These are phyloP conservation scores for Pectinophora gossypiella DNA, from an alignment of 1,140 invertebrate genomes.

Conservation along the genomic window DNA sequence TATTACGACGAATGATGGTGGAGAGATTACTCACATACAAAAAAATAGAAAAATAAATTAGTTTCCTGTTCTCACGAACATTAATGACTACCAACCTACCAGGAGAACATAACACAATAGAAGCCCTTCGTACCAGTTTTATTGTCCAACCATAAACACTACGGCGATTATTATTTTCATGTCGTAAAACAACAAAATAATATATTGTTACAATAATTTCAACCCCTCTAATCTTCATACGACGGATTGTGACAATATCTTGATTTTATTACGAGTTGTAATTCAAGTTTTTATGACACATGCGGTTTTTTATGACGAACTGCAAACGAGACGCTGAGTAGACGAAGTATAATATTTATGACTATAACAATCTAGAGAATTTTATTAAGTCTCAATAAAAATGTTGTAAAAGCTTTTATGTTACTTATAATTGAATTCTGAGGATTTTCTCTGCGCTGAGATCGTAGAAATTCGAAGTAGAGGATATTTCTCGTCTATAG, in stretches of 20 bases:
- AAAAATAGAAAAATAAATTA: too few relatives aligned
- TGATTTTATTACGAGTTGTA: conserved; percentile 53
- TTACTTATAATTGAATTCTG: not conserved
- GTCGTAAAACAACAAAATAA: conserved; percentile 70
- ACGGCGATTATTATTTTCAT: conserved; percentile 63
- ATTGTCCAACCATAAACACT: conserved; percentile 53
- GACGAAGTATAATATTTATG: not conserved
- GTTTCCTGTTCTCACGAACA: not conserved
- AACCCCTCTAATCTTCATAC: conserved; percentile 45
- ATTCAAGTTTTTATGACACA: conserved; percentile 51
- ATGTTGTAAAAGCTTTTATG: not conserved
- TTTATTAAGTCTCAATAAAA: not conserved
- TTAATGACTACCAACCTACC: not conserved
- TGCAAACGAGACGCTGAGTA: conserved; percentile 5
- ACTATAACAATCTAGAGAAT: not conserved
- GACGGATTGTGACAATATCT: conserved; percentile 44
- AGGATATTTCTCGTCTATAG: too few relatives aligned
- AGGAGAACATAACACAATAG: not conserved
- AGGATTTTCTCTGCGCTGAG: not conserved
- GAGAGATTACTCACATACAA: too few relatives aligned
- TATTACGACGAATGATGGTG: too few relatives aligned
- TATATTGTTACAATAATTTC: conserved; percentile 59
- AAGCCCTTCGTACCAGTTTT: conserved; percentile 38
- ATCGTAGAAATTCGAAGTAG: too few relatives aligned
- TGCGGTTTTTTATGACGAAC: conserved; percentile 47